Evolutionary conservation across 2,797 vertebrate genomes (phyloP).

Genomic region (Atherinosoma microstoma): DNA sequence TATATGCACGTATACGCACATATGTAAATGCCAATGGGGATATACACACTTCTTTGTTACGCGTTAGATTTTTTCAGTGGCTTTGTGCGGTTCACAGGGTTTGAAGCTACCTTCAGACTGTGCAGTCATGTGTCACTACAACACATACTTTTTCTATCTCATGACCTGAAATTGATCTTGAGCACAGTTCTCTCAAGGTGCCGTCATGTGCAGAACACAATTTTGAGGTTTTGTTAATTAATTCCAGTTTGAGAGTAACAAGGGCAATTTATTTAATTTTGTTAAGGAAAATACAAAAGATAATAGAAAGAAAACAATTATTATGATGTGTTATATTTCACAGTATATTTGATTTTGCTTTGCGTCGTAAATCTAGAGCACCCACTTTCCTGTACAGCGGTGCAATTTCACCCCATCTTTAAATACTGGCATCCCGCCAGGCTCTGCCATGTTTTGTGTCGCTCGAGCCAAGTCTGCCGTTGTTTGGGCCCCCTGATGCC

Average conservation of each 20-base stretch:
- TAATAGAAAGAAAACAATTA: background rate
- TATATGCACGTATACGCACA: background rate
- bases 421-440: conserved; percentile 1
- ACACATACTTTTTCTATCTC: background rate
- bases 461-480: conserved; percentile 17
- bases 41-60: conserved; percentile 8
- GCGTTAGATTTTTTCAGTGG: conserved; percentile 25
- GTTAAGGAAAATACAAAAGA: background rate
- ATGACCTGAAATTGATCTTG: background rate
- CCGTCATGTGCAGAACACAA: background rate
- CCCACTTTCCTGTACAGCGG: background rate
- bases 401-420: conserved; percentile 6
- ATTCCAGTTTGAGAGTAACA: background rate
- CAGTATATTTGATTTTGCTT: background rate
- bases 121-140: conserved; percentile 1
- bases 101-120: conserved; percentile 15
- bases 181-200: background rate
- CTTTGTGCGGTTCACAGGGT: conserved; percentile 18
- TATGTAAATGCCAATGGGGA: conserved; percentile 1
- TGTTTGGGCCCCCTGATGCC: conserved; percentile 6
- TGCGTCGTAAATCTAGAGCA: background rate
- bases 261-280: background rate
- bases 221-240: background rate
- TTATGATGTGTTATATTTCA: background rate
- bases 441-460: conserved; percentile 1